phyloP scores from a whole-genome alignment of 2,113 vertebrate genomes.

The Chaetops frenatus region DNA sequence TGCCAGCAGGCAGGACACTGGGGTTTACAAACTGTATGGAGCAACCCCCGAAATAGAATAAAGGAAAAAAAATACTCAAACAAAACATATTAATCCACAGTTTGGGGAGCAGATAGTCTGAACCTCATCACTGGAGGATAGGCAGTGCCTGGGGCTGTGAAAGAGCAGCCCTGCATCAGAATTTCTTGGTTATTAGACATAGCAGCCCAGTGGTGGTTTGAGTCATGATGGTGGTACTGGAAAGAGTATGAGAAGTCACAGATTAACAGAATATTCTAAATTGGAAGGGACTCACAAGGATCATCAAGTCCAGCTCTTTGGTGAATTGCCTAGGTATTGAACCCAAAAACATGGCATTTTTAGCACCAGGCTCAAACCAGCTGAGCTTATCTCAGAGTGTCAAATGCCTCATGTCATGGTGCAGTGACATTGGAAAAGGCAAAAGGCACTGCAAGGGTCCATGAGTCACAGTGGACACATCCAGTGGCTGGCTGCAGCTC shows the following conservation, averaged over 20 bases:
- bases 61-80: background rate
- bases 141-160: background rate
- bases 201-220: fast-evolving
- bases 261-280: background rate
- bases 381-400: background rate
- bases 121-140: background rate
- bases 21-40: background rate
- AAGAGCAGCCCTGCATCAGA: background rate
- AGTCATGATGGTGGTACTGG: background rate
- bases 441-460: background rate
- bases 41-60: background rate
- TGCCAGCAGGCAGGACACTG: background rate
- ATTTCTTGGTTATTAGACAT: background rate
- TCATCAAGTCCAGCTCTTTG: background rate
- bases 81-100: background rate
- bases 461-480: background rate
- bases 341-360: background rate
- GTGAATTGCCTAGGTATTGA: background rate
- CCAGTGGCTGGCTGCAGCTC: background rate
- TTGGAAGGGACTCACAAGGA: background rate
- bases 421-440: background rate
- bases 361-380: background rate
- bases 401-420: background rate
- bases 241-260: background rate
- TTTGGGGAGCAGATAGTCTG: background rate